Percentiles rank a stretch among this genome's conserved stretches.
Evolutionary conservation across 2,888 invertebrate genomes (phyloP).

Genomic region (Asteroscopus sphinx): DNA sequence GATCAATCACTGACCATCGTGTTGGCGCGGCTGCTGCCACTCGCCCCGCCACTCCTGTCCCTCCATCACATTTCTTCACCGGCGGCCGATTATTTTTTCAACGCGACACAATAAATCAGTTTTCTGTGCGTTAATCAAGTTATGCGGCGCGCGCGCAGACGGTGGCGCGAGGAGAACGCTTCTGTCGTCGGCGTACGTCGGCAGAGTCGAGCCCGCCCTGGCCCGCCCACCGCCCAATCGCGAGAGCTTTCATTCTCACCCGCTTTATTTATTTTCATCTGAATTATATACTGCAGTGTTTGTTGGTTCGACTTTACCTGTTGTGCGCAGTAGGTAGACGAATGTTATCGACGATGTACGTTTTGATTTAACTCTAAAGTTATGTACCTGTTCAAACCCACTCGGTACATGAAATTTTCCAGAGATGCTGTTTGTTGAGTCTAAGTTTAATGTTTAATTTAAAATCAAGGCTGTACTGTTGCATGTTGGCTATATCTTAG

Average conservation of each 20-base stretch:
- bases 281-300: slow-evolving; percentile 75
- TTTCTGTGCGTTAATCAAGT: slow-evolving; percentile 83
- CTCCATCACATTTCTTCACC: slow-evolving; percentile 86
- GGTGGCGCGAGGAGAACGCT: slow-evolving; percentile 89
- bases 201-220: slow-evolving; percentile 65
- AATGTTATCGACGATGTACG: slow-evolving; percentile 64
- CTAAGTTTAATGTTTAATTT: slow-evolving; percentile 56
- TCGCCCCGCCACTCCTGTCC: slow-evolving; percentile 87
- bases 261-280: slow-evolving; percentile 75
- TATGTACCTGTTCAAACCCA: slow-evolving; percentile 55
- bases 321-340: slow-evolving; percentile 49
- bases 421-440: slow-evolving; percentile 54
- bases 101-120: slow-evolving; percentile 89
- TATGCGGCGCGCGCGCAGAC: slow-evolving; percentile 78
- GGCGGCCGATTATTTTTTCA: slow-evolving; percentile 86
- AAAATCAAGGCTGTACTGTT: slow-evolving; percentile 31
- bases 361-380: slow-evolving; percentile 64
- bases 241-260: slow-evolving; percentile 61
- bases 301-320: slow-evolving; percentile 66
- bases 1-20: slow-evolving; percentile 83
- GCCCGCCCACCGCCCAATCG: slow-evolving; percentile 79
- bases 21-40: slow-evolving; percentile 83
- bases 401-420: slow-evolving; percentile 48
- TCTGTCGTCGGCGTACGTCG: slow-evolving; percentile 95
- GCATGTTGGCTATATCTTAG: slow-evolving; percentile 33